These are phyloP conservation scores for Punctoribates punctum DNA, from an alignment of 2,888 invertebrate species.

Conservation along the genomic window DNA sequence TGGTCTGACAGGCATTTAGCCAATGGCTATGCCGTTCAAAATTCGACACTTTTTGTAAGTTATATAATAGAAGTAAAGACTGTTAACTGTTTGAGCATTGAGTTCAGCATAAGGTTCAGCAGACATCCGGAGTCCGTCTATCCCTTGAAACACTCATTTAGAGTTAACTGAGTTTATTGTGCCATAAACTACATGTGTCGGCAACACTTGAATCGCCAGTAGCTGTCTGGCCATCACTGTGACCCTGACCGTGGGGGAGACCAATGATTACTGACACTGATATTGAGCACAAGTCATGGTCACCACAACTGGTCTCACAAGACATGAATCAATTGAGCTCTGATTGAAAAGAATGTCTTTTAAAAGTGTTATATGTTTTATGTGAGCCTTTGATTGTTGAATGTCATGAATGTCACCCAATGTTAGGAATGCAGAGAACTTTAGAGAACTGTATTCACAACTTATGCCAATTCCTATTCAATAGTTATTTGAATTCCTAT, in stretches of 20 bases:
- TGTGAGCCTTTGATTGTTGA: not conserved
- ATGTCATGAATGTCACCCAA: not conserved
- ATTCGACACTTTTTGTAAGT: slow-evolving; percentile 4
- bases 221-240: slow-evolving; percentile 13
- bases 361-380: not conserved
- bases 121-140: slow-evolving; percentile 34
- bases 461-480: not conserved
- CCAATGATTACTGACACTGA: not conserved
- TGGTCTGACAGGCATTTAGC: not conserved
- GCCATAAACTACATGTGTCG: not conserved
- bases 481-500: not conserved
- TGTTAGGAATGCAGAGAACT: not conserved
- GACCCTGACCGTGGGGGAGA: slow-evolving; percentile 32
- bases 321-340: not conserved
- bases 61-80: slow-evolving; percentile 22
- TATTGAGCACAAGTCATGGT: slow-evolving; percentile 6
- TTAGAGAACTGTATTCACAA: not conserved
- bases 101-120: slow-evolving; percentile 26
- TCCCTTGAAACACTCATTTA: slow-evolving; percentile 1
- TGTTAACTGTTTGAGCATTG: not conserved
- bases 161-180: slow-evolving; percentile 36
- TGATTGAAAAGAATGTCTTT: not conserved
- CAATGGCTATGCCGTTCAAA: not conserved
- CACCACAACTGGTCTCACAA: not conserved
- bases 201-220: not conserved